Conservation (phyloP, 2,888 invertebrate species). For the Trichopoda pennipes region DNA sequence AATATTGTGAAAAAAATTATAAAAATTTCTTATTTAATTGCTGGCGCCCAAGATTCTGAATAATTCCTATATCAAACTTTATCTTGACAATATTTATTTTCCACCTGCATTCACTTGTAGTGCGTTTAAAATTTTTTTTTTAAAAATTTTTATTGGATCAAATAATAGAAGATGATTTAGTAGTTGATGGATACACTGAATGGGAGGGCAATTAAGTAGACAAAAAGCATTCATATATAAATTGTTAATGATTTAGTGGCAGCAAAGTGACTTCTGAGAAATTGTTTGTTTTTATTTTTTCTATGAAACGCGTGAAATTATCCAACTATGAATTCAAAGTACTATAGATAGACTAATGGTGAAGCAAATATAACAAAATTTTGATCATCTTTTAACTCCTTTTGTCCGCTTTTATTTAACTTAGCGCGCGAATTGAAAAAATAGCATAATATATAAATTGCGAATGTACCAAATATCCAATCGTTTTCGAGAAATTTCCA, state of each 20-base stretch:
- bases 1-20: not conserved
- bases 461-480: no score
- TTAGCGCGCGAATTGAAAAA: no score
- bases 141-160: not conserved
- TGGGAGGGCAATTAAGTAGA: slow-evolving; percentile 56
- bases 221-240: slow-evolving; percentile 13
- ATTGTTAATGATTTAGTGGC: slow-evolving; percentile 22
- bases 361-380: no score
- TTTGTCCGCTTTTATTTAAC: no score
- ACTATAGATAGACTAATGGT: no score
- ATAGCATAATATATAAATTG: no score
- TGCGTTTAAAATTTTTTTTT: not conserved
- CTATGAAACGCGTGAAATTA: no score
- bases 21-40: slow-evolving; percentile 51
- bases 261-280: slow-evolving; percentile 6
- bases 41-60: slow-evolving; percentile 57
- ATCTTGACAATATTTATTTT: slow-evolving; percentile 49
- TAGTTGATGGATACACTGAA: slow-evolving; percentile 25
- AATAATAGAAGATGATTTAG: slow-evolving; percentile 53
- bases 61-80: slow-evolving; percentile 20
- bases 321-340: no score
- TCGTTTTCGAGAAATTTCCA: no score
- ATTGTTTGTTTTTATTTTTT: not conserved
- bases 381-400: no score
- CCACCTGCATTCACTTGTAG: slow-evolving; percentile 49